phyloP scores from a whole-genome alignment of 1,140 invertebrate genomes.

The Drosophila setifemur region DNA sequence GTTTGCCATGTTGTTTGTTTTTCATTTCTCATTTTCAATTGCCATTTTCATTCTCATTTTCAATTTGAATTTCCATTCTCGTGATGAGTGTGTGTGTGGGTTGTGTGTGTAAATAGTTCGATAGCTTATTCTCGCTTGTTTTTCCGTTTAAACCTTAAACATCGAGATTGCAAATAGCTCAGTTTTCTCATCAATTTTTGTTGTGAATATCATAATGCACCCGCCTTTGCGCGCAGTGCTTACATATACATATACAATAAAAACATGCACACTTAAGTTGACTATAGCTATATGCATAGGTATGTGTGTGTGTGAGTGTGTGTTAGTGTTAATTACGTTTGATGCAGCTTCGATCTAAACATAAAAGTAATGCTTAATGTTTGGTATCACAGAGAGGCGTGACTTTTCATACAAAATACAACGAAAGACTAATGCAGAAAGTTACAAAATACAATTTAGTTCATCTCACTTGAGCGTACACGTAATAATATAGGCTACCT shows the following conservation, averaged over 20 bases:
- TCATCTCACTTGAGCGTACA: constrained; percentile 57
- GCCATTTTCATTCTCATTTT: constrained; percentile 34
- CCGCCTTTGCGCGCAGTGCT: constrained; percentile 36
- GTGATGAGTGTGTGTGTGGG: constrained; percentile 5
- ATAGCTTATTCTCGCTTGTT: constrained; percentile 38
- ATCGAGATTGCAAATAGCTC: constrained; percentile 32
- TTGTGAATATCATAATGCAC: constrained; percentile 59
- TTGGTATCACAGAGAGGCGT: constrained; percentile 82
- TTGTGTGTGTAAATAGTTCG: constrained; percentile 32
- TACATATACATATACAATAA: constrained; percentile 65
- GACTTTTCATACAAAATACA: constrained; percentile 76
- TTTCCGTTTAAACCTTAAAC: constrained; percentile 20
- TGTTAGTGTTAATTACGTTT: too few relatives aligned
- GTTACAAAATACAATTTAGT: constrained; percentile 72
- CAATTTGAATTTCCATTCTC: constrained; percentile 12
- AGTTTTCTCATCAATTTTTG: constrained; percentile 11
- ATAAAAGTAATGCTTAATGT: constrained; percentile 81
- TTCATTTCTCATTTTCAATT: constrained; percentile 50
- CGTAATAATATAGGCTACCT: constrained; percentile 20
- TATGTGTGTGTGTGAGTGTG: constrained; percentile 44
- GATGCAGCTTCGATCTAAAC: constrained; percentile 76
- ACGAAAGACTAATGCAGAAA: constrained; percentile 67
- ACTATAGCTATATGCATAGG: constrained; percentile 57
- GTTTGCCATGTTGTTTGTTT: constrained; percentile 32
- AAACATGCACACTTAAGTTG: constrained; percentile 72